Percentiles rank a stretch among this genome's conserved stretches.
Conservation (phyloP, 2,113 vertebrate genomes). For the Cyanoramphus novaezelandiae region DNA sequence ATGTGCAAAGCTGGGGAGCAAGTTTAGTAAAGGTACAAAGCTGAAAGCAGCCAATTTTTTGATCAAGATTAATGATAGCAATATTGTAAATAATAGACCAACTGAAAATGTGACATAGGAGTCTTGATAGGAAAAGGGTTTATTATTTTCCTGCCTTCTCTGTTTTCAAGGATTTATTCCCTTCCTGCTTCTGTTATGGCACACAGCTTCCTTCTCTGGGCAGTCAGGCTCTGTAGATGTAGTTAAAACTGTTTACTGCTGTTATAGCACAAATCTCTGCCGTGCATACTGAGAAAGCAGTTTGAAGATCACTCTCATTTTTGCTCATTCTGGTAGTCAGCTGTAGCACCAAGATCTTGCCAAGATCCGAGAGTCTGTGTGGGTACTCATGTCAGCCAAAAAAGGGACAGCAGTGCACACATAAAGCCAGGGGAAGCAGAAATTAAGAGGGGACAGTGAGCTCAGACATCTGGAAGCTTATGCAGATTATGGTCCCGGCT, state of each 20-base stretch:
- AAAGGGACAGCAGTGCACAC: background rate
- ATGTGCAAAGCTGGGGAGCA: background rate
- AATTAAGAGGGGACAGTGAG: background rate
- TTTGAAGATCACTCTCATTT: background rate
- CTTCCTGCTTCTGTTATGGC: background rate
- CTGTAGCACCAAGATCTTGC: background rate
- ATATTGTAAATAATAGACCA: background rate
- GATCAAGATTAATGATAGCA: background rate
- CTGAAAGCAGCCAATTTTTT: background rate
- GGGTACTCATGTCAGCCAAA: background rate
- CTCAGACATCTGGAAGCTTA: background rate
- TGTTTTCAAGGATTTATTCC: background rate
- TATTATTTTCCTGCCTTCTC: background rate
- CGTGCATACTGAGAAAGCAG: background rate
- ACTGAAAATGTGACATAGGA: background rate
- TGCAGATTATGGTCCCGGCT: background rate
- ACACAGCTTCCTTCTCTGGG: background rate
- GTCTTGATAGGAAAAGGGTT: background rate
- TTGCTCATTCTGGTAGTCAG: background rate
- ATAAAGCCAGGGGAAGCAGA: background rate
- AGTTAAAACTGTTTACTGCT: background rate
- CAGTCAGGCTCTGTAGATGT: background rate
- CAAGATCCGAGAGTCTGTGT: background rate
- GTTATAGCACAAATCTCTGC: background rate
- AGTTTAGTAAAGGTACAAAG: background rate